Evolutionary conservation across 2,113 vertebrate genomes (phyloP).

Genomic region (Abramis brama): DNA sequence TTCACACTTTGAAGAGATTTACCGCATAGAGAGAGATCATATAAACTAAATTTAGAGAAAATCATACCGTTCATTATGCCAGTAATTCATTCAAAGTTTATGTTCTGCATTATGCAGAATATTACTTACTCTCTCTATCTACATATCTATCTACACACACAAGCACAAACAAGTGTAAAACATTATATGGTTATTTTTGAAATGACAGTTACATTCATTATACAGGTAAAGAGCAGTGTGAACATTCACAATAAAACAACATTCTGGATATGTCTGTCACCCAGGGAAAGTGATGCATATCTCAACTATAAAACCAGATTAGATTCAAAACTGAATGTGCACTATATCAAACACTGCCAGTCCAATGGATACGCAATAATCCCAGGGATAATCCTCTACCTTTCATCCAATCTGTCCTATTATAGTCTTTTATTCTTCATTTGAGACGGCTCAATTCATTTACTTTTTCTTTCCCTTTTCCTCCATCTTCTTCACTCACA

Average conservation of each 20-base stretch:
- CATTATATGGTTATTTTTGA: neutral
- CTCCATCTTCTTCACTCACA: slow-evolving; percentile 2
- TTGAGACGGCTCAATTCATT: neutral
- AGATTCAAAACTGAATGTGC: neutral
- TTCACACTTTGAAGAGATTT: slow-evolving; percentile 19
- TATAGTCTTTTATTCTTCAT: slow-evolving; percentile 5
- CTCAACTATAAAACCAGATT: neutral
- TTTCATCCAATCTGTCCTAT: neutral
- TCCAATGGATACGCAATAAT: neutral
- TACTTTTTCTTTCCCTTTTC: neutral
- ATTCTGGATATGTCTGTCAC: neutral
- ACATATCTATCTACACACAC: neutral
- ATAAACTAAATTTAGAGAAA: neutral
- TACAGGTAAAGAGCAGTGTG: neutral
- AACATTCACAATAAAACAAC: neutral
- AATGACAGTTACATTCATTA: neutral
- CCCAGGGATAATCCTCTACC: neutral
- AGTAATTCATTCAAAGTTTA: neutral
- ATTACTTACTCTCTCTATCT: neutral
- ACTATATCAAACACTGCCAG: slow-evolving; percentile 1
- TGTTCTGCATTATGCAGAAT: neutral
- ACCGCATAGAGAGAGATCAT: neutral
- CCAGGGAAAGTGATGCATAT: neutral
- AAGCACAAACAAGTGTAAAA: neutral
- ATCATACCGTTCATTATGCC: neutral